Base-by-base conservation (phyloP, 1,140 invertebrate genomes). In the Pemphigus obesinymphae region DNA sequence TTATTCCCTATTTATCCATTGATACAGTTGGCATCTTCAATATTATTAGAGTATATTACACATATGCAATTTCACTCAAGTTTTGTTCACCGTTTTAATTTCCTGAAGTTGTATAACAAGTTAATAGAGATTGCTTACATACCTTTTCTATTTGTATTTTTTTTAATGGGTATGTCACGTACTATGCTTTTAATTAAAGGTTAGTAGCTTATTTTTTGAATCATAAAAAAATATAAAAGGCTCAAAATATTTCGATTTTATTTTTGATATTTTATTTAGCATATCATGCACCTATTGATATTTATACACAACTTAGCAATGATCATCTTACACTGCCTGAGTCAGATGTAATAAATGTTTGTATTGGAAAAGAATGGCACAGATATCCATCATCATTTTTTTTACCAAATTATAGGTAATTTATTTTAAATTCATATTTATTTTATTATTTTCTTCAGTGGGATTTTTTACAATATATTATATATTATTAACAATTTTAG, bases 291-390 rank as follows among this genome's bases (percentile, higher is more conserved):
- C 94, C 97, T 0, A 91, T 98, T 88, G 94, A 96, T 84, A 87
- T 96, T n/a, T 93, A 95, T 86, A 91, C 94, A 87, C 92, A 95
- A 87, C 87, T 94, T 3, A 82, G 48, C 17, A 73, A 40, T 58
- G 70, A 63, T 17, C 92, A 93, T 85, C 90, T 91, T 83, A 88
- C 91, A 20, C 86, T 87, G 0, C 89, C 91, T 81, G 88, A 90
- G 31, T 88, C 88, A 70, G 88, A 90, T 78, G 88, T 91, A 75
- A 90, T 94, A 5, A 95, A 95, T 84, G 91, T 99, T 11, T 99
- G 98, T 87, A 91, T 97, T 84, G 97, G 97, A 17, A 99, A 99
- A 89, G 98, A 99, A 85, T 99, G 98, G 98, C 91, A 99, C 87
- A 89, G 98, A 53, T 99, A 95, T 87, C 97, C 98, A 0, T 94